phyloP scores from a whole-genome alignment of 2,113 vertebrate species.

The Tapirus terrestris region DNA sequence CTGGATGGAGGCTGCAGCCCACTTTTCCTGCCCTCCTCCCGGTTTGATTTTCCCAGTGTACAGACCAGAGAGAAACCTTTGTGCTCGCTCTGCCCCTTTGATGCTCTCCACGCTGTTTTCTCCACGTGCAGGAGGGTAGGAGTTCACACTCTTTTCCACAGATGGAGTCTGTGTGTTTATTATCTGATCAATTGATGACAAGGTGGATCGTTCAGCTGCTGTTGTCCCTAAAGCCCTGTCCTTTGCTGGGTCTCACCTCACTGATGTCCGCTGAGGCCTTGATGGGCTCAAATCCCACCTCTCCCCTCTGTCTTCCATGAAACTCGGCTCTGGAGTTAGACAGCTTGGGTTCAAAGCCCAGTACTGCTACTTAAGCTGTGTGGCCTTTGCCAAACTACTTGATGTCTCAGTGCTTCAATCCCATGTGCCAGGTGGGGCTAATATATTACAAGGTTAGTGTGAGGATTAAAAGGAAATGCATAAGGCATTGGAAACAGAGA shows the following conservation, averaged over 20 bases:
- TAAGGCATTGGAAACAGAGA: neutral
- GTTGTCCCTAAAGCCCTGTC: constrained; percentile 22
- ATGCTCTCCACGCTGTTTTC: neutral
- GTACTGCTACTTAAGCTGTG: neutral
- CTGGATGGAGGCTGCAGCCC: neutral
- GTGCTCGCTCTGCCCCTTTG: constrained; percentile 59
- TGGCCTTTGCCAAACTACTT: neutral
- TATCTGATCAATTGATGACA: neutral
- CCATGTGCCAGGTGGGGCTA: neutral
- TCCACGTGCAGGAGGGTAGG: neutral
- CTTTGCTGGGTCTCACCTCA: neutral
- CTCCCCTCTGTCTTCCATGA: neutral
- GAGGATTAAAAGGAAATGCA: neutral
- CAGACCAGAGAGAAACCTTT: constrained; percentile 64
- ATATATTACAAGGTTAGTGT: neutral
- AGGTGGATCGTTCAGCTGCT: constrained; percentile 31
- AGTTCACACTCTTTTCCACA: constrained; percentile 77
- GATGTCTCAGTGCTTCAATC: neutral
- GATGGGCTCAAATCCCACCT: neutral
- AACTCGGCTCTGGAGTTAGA: neutral
- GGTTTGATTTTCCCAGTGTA: neutral
- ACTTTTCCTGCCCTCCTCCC: neutral
- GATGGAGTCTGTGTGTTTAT: constrained; percentile 52
- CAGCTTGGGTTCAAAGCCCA: neutral
- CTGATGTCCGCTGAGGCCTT: neutral